Base-by-base conservation (phyloP, 2,888 invertebrate genomes). In the Agrotis segetum region DNA sequence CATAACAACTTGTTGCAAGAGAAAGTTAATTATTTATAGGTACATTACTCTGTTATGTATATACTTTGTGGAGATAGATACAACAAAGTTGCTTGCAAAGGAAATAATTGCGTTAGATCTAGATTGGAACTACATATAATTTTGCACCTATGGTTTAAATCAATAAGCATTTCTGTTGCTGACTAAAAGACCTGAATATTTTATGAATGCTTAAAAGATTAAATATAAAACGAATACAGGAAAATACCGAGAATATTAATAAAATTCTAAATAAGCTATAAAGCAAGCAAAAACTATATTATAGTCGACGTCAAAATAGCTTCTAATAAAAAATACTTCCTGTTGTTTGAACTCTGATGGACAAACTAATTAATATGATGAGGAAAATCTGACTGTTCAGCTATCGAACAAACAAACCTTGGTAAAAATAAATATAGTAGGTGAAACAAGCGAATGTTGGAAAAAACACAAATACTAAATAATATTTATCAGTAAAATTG, bases 361-460 rank as follows among this genome's bases (percentile, higher is more conserved):
- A 50, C 40, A 58, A n/a, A 58, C 16, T 47, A 50, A 67, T 49
- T 3, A 24, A 16, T 16, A 21, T 16, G 44, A 52, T 72, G 34
- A 79, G 52, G 46, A 58, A 59, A 53, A 75, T 44, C 14, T 19
- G 2, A 3, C 6, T 46, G 11, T 62, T 60, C 81, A 60, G 66
- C 66, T 75, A 66, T 66, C 49, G 58, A 58, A 19, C 19, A 24
- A 49, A 75, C 47, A 34, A 44, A 16, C 76, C 67, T 75, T 80
- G 75, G 53, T 59, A 19, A 58, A 17, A 63, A 49, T 53, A 17
- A 63, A 49, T 53, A 40, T 24, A 58, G 0, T 6, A 21, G 16
- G 16, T 34, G 49, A 63, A 17, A 71, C 55, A 72, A 74, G 44
- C 79, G 60, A 24, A 72, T 24, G 9, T 67, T 19, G 5, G 1